Evolutionary conservation across 2,888 invertebrate genomes (phyloP), one percentile per base, ranked within the genome.

Genomic region (Orgyia antiqua): DNA sequence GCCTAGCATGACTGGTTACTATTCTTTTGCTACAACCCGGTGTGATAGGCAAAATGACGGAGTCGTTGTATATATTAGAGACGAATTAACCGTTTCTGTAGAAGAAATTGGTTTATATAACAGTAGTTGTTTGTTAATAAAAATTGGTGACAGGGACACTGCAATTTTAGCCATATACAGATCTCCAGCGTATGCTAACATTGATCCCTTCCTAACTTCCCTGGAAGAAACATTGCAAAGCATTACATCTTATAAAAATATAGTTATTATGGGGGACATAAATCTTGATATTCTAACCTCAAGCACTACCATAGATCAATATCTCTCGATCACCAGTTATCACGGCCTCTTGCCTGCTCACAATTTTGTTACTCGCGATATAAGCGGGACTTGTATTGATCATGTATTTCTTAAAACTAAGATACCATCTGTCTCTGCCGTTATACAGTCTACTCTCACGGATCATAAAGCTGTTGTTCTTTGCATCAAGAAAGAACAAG

Each of bases 271-370:
- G 12, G 33, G 33, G 7, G 27, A 27, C 9, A 10, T 27, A 11
- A 27, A 27, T 11, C 17, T 27, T 18, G 9, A 27, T 7, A 11
- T 27, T 5, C 6, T 11, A 4, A 11, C 17, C 8, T 2, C 18
- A 1, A 10, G 13, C 4, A 2, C 18, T 0, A 2, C 27, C 1
- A 8, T 2, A 5, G 18, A 18, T 1, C 18, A 27, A 18, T 27
- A 18, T 10, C 8, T 27, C 3, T 7, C 11, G 3, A 13, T 33
- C 3, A n/a, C 20, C 1, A 24, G 13, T 2, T 24, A 20, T 5
- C 28, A 32, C 10, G 32, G 32, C 9, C n/a, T 32, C 3, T 8
- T 23, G 6, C 32, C 27, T 12, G 19, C 27, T 1, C 33, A 33
- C 13, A 9, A 11, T 13, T 24, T 9, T 19, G 10, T 28, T 13